Evolutionary conservation across 2,797 vertebrate species (phyloP), one percentile per base, ranked within the genome.

Genomic region (Anisognathus igniventris): DNA sequence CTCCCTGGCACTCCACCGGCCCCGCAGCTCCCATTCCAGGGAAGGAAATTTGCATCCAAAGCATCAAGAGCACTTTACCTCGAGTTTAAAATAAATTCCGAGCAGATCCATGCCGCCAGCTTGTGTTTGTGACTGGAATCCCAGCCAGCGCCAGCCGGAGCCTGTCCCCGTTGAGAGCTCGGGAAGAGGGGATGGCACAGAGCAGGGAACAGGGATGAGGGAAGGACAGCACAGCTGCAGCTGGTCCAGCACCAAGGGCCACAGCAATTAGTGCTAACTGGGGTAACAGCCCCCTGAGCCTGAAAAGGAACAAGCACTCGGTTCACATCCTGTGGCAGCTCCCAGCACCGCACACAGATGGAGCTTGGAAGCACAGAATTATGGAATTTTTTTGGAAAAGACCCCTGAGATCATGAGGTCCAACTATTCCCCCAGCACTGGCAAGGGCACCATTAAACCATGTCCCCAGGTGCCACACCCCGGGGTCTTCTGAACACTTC

Each of bases 61-160:
- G 79, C 85, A 37, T 48, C 88, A 2, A 76, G 90, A 92, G 88
- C 88, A 31, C 84, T 91, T 84, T 21, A 94, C 42, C 31, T 37
- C 3, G 88, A 56, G 92, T 70, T 83, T 48, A 25, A 83, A 91
- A 86, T 37, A 54, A 80, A 88, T 83, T 58, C 90, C 6, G 56
- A 88, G 92, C 95, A 57, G 95, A 84, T 86, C 73, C 85, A 51
- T 48, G 88, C 86, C 48, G 73, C 86, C 86, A 70, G 88, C 95
- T 91, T 56, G 92, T 16, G 94, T 78, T 16, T 88, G 95, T 64
- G 90, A 88, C 90, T 33, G 66, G 95, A 95, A 95, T 90, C 92
- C 93, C 90, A 92, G 95, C 16, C 87, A 73, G 57, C 15, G 0
- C 12, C 81, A 68, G 82, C 58, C 86, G 6, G 66, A 76, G 74